These are phyloP conservation scores for Temnothorax curvispinosus DNA, from an alignment of 1,140 invertebrate genomes.

Conservation along the genomic window DNA sequence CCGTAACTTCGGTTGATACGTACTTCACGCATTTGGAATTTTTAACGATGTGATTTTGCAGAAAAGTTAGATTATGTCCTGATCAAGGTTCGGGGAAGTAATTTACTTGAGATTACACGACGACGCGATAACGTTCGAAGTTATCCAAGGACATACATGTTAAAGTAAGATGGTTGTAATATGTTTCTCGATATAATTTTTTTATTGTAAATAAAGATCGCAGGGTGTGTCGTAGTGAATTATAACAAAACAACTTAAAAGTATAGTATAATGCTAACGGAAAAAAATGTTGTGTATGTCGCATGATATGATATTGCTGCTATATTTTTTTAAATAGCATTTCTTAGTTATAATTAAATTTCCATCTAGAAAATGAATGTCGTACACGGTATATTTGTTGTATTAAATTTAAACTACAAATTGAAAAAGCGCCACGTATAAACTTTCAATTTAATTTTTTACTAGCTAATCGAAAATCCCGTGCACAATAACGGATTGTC, in stretches of 20 bases:
- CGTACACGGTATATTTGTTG: neutral
- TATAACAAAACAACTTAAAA: slow-evolving; percentile 1
- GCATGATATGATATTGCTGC: neutral
- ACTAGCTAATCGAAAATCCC: neutral
- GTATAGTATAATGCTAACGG: neutral
- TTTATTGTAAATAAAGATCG: neutral
- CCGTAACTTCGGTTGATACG: neutral
- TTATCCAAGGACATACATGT: neutral
- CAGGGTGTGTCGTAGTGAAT: neutral
- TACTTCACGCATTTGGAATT: slow-evolving; percentile 1
- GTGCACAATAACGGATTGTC: neutral
- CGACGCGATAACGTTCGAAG: slow-evolving; percentile 3
- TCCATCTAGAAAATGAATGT: neutral
- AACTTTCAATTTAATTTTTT: slow-evolving; percentile 25
- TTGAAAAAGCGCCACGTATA: neutral
- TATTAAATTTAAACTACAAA: neutral
- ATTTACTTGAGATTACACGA: slow-evolving; percentile 23
- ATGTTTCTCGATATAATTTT: neutral
- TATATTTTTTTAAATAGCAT: slow-evolving; percentile 1
- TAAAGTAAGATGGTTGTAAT: neutral
- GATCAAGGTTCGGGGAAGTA: slow-evolving; percentile 9
- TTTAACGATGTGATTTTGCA: slow-evolving; percentile 22
- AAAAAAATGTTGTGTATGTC: slow-evolving; percentile 2
- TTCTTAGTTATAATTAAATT: slow-evolving; percentile 29
- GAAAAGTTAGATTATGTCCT: slow-evolving; percentile 37